Evolutionary conservation across 2,113 vertebrate species (phyloP).

Genomic region (Ciconia stormi): DNA sequence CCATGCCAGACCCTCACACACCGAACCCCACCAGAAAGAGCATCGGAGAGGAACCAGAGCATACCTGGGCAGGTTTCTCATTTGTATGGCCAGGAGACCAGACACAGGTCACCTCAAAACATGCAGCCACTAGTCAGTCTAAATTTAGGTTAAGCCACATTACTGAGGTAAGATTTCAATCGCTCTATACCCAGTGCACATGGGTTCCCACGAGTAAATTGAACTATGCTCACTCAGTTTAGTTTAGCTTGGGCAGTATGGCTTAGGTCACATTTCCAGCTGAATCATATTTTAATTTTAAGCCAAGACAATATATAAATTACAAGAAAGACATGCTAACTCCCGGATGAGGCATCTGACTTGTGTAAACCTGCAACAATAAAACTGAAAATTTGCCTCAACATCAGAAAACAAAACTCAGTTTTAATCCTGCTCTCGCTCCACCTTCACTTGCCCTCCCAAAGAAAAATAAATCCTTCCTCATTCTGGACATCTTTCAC

Average conservation of each 20-base stretch:
- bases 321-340: neutral
- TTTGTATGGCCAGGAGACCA: neutral
- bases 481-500: neutral
- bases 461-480: neutral
- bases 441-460: neutral
- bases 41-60: neutral
- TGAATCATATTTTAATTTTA: neutral
- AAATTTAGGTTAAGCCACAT: neutral
- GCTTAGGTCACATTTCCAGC: neutral
- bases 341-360: neutral
- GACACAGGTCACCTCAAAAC: neutral
- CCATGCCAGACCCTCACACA: neutral
- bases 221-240: neutral
- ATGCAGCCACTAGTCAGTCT: neutral
- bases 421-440: neutral
- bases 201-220: neutral
- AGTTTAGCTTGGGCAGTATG: neutral
- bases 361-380: neutral
- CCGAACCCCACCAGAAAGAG: neutral
- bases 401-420: neutral
- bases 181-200: neutral
- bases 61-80: neutral
- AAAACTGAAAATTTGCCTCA: neutral
- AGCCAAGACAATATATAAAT: neutral
- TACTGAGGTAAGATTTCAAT: neutral